Percentiles rank a stretch among this genome's conserved stretches.
These are phyloP conservation scores for Stenotaenia linearis DNA, from an alignment of 2,888 invertebrate genomes.

Conservation along the genomic window DNA sequence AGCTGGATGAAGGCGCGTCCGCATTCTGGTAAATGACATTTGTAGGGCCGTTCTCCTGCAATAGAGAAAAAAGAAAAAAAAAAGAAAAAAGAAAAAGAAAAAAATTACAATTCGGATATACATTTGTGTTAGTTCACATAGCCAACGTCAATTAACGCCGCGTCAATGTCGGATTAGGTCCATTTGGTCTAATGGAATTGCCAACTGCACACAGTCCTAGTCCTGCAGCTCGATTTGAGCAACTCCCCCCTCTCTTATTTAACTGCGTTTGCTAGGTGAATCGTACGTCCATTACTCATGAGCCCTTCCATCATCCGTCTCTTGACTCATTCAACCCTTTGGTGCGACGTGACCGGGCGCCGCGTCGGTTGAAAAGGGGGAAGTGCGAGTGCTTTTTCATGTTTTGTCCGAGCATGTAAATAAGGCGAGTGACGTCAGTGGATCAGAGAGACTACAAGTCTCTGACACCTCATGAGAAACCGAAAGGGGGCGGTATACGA, in stretches of 20 bases:
- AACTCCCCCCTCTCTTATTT: background rate
- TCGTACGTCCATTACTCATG: constrained; percentile 26
- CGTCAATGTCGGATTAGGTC: constrained; percentile 22
- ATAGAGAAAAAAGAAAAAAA: background rate
- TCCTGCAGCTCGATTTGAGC: background rate
- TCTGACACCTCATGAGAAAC: constrained; percentile 7
- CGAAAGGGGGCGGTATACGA: constrained; percentile 21
- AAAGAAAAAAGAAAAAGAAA: constrained; percentile 32
- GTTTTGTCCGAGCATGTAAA: constrained; percentile 26
- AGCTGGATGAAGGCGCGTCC: constrained; percentile 94
- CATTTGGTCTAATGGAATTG: constrained; percentile 19
- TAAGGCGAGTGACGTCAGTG: constrained; percentile 19
- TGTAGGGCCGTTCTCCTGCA: constrained; percentile 91
- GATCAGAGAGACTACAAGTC: background rate
- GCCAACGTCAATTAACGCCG: constrained; percentile 28
- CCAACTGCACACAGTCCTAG: background rate
- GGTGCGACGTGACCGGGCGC: constrained; percentile 20
- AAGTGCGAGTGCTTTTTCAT: constrained; percentile 16
- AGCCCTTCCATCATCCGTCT: constrained; percentile 26
- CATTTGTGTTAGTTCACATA: background rate
- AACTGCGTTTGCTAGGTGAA: constrained; percentile 12
- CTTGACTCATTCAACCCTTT: constrained; percentile 26
- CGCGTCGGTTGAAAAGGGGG: constrained; percentile 9
- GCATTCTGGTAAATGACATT: constrained; percentile 92
- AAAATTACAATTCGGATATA: background rate